These are phyloP conservation scores for Paguma larvata DNA, from an alignment of 2,797 vertebrate genomes.

Conservation along the genomic window DNA sequence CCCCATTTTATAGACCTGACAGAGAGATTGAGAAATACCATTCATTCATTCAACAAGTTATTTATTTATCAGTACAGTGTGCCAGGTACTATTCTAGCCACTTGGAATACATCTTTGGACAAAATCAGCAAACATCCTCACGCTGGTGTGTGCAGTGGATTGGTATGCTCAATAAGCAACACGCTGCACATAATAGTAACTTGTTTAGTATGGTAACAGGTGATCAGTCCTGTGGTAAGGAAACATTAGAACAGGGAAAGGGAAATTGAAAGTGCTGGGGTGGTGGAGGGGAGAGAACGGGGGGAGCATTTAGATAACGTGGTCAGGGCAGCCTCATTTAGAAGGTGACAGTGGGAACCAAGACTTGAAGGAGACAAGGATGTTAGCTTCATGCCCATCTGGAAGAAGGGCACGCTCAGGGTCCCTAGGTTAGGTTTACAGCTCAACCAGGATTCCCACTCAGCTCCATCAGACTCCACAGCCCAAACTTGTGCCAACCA, in stretches of 20 bases:
- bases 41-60: slow-evolving; percentile 19
- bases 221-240: not conserved
- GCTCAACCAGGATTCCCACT: not conserved
- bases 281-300: not conserved
- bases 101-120: not conserved
- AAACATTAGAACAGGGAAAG: not conserved
- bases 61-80: not conserved
- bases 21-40: not conserved
- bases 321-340: not conserved
- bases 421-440: not conserved
- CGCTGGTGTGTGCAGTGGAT: not conserved
- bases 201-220: not conserved
- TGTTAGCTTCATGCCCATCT: not conserved
- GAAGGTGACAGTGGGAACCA: not conserved
- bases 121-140: not conserved
- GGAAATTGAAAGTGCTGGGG: not conserved
- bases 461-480: not conserved
- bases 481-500: not conserved
- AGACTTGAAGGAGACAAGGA: not conserved
- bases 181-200: not conserved
- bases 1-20: not conserved
- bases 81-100: not conserved
- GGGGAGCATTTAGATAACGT: not conserved
- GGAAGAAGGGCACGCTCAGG: not conserved
- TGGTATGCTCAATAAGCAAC: not conserved